Conservation (phyloP, 1,140 invertebrate species). For the Bombus turneri region DNA sequence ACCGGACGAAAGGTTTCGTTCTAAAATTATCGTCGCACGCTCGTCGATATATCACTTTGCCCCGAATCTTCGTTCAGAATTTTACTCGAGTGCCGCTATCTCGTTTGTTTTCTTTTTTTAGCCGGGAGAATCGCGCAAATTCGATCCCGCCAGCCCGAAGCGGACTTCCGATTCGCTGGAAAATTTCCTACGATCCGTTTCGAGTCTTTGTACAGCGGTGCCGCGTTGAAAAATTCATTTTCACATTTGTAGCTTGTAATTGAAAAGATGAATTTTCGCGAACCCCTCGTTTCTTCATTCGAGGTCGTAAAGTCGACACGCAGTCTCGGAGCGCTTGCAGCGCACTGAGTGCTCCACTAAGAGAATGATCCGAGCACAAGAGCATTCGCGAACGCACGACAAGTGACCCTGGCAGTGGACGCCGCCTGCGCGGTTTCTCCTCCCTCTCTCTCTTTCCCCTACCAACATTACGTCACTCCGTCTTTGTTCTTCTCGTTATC, state of each 20-base stretch:
- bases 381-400: constrained; percentile 45
- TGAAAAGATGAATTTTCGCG: background rate
- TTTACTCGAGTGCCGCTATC: background rate
- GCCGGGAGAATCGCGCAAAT: background rate
- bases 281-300: background rate
- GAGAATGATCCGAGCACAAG: constrained; percentile 55
- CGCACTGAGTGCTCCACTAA: constrained; percentile 74
- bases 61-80: background rate
- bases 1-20: background rate
- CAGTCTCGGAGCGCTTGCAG: constrained; percentile 74
- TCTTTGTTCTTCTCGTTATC: background rate
- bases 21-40: constrained; percentile 6
- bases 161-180: no score
- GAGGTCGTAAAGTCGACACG: constrained; percentile 53
- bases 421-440: constrained; percentile 77
- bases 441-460: background rate
- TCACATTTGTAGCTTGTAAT: background rate
- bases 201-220: no score
- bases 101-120: background rate
- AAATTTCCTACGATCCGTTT: background rate
- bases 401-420: constrained; percentile 81
- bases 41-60: background rate
- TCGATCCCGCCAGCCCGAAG: no score
- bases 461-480: background rate
- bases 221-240: background rate